phyloP scores from a whole-genome alignment of 2,888 invertebrate genomes.

The Thyatira batis region DNA sequence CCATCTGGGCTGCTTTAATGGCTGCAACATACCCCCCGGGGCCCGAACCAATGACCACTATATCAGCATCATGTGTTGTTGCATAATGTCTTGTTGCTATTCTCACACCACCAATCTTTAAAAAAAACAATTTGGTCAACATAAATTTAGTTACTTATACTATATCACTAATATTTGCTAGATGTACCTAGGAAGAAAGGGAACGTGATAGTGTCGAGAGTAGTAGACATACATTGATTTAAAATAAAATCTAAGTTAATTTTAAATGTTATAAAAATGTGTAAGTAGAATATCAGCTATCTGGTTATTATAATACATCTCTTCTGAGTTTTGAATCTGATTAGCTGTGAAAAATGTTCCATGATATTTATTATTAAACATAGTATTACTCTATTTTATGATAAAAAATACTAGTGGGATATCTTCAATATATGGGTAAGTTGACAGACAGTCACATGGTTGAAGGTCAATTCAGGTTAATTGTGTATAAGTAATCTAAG shows the following conservation, averaged over 20 bases:
- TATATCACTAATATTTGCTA: no score
- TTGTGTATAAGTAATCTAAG: background rate
- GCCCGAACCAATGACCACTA: conserved; percentile 98
- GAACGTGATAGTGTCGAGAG: no score
- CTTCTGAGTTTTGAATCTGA: no score
- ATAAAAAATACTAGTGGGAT: conserved; percentile 11
- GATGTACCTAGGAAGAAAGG: no score
- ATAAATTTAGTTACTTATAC: no score
- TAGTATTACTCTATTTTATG: no score
- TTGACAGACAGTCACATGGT: conserved; percentile 64
- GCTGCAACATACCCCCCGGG: conserved; percentile 99
- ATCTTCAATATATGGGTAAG: conserved; percentile 21
- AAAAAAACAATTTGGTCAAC: conserved; percentile 19
- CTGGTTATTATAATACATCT: no score
- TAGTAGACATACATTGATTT: background rate
- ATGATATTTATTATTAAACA: no score
- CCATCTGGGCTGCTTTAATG: conserved; percentile 99
- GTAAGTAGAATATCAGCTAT: no score
- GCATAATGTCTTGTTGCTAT: conserved; percentile 84
- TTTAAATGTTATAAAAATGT: no score
- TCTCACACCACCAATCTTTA: conserved; percentile 57
- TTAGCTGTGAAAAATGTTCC: no score
- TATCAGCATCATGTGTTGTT: conserved; percentile 90
- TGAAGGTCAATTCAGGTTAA: conserved; percentile 64
- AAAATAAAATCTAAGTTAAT: background rate